Evolutionary conservation across 1,140 invertebrate genomes (phyloP).

Genomic region (Brachionus asplanchnoidis): DNA sequence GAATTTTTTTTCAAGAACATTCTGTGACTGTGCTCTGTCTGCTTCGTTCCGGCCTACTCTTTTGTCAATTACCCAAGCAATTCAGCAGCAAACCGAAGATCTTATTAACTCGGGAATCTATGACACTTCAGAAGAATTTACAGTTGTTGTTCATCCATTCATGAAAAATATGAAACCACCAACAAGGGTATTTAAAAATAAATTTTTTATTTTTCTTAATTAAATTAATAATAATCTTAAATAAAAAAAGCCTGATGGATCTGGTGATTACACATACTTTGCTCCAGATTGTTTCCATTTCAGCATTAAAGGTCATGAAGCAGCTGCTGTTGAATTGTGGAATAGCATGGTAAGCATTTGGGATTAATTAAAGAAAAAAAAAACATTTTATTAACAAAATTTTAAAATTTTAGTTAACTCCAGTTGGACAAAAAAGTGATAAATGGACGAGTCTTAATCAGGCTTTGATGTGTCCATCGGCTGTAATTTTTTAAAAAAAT

Average conservation of each 20-base stretch:
- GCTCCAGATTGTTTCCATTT: slow-evolving; percentile 41
- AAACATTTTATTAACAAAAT: background rate
- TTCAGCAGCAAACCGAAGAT: slow-evolving; percentile 46
- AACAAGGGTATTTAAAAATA: background rate
- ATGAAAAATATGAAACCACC: slow-evolving; percentile 37
- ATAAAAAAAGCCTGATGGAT: background rate
- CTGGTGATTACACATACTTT: slow-evolving; percentile 30
- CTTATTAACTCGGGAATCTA: slow-evolving; percentile 56
- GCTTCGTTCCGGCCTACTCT: background rate
- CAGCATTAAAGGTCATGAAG: slow-evolving; percentile 32
- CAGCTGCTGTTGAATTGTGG: slow-evolving; percentile 35
- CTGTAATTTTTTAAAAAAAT: background rate
- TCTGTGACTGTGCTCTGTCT: slow-evolving; percentile 31
- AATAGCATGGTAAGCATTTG: background rate
- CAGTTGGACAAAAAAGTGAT: background rate
- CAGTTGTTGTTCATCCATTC: slow-evolving; percentile 62
- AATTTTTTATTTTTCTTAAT: background rate
- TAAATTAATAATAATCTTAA: background rate
- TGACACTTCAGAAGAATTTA: slow-evolving; percentile 62
- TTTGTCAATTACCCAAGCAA: slow-evolving; percentile 38
- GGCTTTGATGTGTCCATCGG: background rate
- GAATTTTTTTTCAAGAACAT: background rate
- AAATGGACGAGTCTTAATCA: background rate
- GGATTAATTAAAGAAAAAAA: background rate
- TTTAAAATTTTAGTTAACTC: background rate